Evolutionary conservation across 2,113 vertebrate species (phyloP).

Genomic region (Mesocricetus auratus): DNA sequence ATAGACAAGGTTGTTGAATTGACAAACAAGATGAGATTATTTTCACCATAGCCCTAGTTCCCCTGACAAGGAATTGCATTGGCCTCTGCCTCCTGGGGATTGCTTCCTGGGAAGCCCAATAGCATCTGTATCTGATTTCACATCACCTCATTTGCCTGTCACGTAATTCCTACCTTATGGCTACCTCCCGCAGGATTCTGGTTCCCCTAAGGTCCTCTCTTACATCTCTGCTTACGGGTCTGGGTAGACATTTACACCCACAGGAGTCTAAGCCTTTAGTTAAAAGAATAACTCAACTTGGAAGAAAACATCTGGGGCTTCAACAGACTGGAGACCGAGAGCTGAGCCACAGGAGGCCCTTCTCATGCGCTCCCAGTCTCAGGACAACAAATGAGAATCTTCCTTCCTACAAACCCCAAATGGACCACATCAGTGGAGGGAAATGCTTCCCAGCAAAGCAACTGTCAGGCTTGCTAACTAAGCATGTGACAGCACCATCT

Average conservation of each 20-base stretch:
- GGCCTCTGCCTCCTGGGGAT: background rate
- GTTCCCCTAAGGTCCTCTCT: too few species aligned
- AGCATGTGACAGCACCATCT: background rate
- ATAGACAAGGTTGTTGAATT: background rate
- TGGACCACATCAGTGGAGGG: background rate
- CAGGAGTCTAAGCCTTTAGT: background rate
- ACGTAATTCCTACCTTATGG: background rate
- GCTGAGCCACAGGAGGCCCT: background rate
- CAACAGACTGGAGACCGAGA: background rate
- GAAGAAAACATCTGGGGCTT: background rate
- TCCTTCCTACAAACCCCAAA: constrained; percentile 1
- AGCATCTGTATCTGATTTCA: background rate
- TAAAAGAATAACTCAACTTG: background rate
- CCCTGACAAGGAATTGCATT: too few species aligned
- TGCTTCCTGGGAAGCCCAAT: background rate
- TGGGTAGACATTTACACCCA: background rate
- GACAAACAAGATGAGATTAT: background rate
- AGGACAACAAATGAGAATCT: background rate
- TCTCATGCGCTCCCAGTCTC: background rate
- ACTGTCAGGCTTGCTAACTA: constrained; percentile 23
- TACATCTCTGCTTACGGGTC: background rate
- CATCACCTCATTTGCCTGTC: background rate
- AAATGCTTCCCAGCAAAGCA: background rate
- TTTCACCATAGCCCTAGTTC: too few species aligned
- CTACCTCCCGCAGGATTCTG: background rate